phyloP scores from a whole-genome alignment of 2,888 invertebrate genomes.

The Drosophila paucipuncta region DNA sequence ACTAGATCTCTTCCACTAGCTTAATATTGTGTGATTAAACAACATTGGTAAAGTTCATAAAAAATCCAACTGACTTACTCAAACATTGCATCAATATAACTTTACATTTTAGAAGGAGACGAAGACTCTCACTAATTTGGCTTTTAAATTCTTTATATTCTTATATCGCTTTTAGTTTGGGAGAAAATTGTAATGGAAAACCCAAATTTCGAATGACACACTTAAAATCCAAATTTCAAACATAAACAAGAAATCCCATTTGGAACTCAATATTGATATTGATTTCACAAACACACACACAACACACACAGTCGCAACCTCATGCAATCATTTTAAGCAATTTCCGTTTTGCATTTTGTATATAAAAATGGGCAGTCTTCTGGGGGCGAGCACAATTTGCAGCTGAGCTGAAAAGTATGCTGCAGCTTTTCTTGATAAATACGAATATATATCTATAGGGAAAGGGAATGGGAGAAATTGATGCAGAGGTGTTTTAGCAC shows the following conservation, averaged over 20 bases:
- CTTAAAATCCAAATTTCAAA: not conserved
- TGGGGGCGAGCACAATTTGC: conserved; percentile 15
- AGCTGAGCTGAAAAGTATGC: conserved; percentile 47
- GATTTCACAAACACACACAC: conserved; percentile 16
- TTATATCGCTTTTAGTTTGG: not conserved
- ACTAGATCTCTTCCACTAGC: not conserved
- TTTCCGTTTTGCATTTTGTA: conserved; percentile 40
- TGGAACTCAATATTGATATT: conserved; percentile 38
- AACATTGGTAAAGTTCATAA: not conserved
- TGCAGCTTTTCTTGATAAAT: conserved; percentile 33
- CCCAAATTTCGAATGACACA: not conserved
- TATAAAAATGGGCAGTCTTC: conserved; percentile 23
- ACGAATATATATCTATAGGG: not conserved
- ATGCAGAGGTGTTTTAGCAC: conserved; percentile 58
- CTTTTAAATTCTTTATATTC: not conserved
- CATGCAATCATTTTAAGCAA: conserved; percentile 43
- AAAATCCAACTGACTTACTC: not conserved
- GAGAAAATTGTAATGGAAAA: not conserved
- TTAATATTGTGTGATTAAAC: not conserved
- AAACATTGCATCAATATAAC: not conserved
- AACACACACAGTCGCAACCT: conserved; percentile 3
- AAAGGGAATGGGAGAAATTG: conserved; percentile 14
- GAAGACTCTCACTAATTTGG: not conserved
- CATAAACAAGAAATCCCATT: conserved; percentile 15
- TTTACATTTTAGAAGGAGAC: not conserved